Evolutionary conservation across 2,888 invertebrate genomes (phyloP).

Genomic region (Andrena flavipes): DNA sequence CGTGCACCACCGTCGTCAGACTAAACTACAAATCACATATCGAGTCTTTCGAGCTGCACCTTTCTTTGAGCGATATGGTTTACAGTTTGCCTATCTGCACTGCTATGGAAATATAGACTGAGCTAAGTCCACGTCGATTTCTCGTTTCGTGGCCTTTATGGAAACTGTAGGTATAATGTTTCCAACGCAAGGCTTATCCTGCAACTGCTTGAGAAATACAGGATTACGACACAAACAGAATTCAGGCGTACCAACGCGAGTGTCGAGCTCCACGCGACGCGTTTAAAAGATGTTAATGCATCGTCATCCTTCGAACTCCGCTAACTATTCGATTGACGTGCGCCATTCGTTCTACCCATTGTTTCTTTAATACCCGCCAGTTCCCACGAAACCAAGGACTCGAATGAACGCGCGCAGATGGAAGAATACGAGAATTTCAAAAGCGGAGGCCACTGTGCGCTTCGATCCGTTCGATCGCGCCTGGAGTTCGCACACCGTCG

Average conservation of each 20-base stretch:
- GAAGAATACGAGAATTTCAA: not conserved
- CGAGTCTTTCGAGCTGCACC: not conserved
- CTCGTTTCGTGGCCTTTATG: too few species aligned
- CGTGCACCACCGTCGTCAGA: too few species aligned
- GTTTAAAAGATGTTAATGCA: not conserved
- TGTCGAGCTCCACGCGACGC: not conserved
- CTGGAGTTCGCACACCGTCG: not conserved
- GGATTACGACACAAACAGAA: not conserved
- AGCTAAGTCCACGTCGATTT: too few species aligned
- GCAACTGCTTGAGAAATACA: not conserved
- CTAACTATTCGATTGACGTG: constrained; percentile 8
- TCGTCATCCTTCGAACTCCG: constrained; percentile 12
- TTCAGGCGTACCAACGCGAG: not conserved
- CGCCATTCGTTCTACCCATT: constrained; percentile 2
- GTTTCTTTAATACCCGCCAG: not conserved
- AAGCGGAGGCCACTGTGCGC: not conserved
- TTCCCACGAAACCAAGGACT: constrained; percentile 9
- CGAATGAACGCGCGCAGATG: not conserved
- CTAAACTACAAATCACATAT: too few species aligned
- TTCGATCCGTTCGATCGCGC: constrained; percentile 20
- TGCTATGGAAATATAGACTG: too few species aligned
- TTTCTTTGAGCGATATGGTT: not conserved
- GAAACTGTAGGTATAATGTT: too few species aligned
- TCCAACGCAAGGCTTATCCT: not conserved
- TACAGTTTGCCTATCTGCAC: too few species aligned